Percentiles rank a stretch among this genome's conserved stretches.
phyloP scores from a whole-genome alignment of 2,888 invertebrate genomes.

The Drosophila nr. perissopoda region DNA sequence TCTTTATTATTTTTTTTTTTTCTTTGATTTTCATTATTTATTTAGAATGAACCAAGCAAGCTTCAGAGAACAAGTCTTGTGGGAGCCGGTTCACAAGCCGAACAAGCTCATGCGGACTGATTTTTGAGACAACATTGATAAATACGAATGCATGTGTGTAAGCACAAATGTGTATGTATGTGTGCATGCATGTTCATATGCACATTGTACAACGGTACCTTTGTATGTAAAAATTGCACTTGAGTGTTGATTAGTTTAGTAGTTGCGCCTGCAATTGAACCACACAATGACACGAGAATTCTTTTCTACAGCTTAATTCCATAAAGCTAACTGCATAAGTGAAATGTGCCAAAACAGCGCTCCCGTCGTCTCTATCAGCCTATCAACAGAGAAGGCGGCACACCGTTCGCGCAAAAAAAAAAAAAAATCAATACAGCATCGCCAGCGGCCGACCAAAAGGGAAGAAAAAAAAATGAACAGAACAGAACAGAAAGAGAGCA shows the following conservation, averaged over 20 bases:
- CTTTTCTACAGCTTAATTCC: slow-evolving; percentile 34
- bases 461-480: slow-evolving; percentile 57
- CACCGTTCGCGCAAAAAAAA: slow-evolving; percentile 59
- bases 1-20: background rate
- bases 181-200: background rate
- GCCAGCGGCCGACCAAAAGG: slow-evolving; percentile 49
- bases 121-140: slow-evolving; percentile 14
- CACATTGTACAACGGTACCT: slow-evolving; percentile 22
- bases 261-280: slow-evolving; percentile 38
- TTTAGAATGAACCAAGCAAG: slow-evolving; percentile 3
- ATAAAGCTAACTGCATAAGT: slow-evolving; percentile 42
- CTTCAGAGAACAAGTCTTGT: slow-evolving; percentile 9
- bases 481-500: slow-evolving; percentile 59
- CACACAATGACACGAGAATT: slow-evolving; percentile 8
- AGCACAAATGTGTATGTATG: background rate
- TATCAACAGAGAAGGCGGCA: slow-evolving; percentile 30
- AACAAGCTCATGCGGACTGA: slow-evolving; percentile 19
- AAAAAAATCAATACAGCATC: slow-evolving; percentile 78
- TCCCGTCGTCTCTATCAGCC: background rate
- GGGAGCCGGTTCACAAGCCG: slow-evolving; percentile 21
- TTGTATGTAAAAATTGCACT: slow-evolving; percentile 45
- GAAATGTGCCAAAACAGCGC: slow-evolving; percentile 47
- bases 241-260: slow-evolving; percentile 47
- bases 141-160: slow-evolving; percentile 4
- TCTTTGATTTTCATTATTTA: background rate